Evolutionary conservation across 2,113 vertebrate genomes (phyloP).

Genomic region (Cyphomyrus plagiostoma): DNA sequence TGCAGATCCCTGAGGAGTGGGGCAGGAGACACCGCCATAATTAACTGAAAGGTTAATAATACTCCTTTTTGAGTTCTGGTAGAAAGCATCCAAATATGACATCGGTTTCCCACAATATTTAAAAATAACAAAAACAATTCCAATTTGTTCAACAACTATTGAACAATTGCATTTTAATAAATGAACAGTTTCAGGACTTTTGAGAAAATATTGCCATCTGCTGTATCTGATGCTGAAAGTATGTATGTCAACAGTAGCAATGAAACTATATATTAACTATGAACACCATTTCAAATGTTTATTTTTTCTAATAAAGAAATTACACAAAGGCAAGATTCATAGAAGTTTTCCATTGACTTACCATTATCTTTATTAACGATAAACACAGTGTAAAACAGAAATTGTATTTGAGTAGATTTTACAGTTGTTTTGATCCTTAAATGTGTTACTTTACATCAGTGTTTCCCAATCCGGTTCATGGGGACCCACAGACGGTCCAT

Average conservation of each 20-base stretch:
- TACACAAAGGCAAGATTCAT: not conserved
- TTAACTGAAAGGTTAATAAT: not conserved
- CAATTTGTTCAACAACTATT: not conserved
- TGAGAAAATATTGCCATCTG: not conserved
- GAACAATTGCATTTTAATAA: not conserved
- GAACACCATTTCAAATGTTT: not conserved
- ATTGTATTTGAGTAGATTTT: not conserved
- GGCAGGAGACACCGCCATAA: not conserved
- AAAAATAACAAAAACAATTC: not conserved
- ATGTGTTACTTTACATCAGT: not conserved
- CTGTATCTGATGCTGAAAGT: not conserved
- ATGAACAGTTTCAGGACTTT: not conserved
- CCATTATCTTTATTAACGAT: not conserved
- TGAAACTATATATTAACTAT: not conserved
- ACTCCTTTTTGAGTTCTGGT: not conserved
- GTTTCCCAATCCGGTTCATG: not conserved
- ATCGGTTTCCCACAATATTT: not conserved
- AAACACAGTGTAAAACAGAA: not conserved
- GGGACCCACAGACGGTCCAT: not conserved
- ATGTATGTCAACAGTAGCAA: not conserved
- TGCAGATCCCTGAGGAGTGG: too few relatives aligned
- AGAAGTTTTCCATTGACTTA: not conserved
- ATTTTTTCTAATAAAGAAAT: not conserved
- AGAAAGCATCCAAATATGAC: not conserved
- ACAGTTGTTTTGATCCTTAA: not conserved